phyloP scores from a whole-genome alignment of 2,797 vertebrate genomes.

The Oceanodroma leucorhoa region DNA sequence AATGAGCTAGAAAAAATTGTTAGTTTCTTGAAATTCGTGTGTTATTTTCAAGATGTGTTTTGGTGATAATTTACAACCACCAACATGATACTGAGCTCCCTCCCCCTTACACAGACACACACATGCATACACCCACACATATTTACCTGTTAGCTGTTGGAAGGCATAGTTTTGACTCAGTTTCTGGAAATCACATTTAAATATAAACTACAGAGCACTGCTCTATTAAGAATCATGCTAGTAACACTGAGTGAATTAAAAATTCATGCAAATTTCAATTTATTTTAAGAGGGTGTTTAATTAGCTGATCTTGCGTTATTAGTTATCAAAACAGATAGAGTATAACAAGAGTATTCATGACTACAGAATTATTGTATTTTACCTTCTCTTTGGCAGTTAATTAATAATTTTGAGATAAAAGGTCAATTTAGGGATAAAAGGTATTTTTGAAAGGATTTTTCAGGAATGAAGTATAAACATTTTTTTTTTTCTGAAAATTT shows the following conservation, averaged over 20 bases:
- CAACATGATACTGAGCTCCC: neutral
- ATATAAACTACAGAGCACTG: neutral
- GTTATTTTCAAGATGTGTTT: neutral
- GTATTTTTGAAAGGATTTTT: neutral
- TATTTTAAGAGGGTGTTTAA: neutral
- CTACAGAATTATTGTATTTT: neutral
- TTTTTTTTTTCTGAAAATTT: neutral
- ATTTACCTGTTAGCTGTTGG: neutral
- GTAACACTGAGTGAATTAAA: neutral
- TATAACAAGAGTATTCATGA: neutral
- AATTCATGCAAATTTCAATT: neutral
- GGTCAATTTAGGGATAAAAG: neutral
- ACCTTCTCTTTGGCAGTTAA: neutral
- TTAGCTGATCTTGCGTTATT: neutral
- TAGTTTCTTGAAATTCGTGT: neutral
- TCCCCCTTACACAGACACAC: neutral
- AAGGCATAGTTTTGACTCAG: neutral
- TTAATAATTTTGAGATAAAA: neutral
- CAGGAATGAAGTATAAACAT: neutral
- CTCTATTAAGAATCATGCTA: neutral
- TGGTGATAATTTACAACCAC: neutral
- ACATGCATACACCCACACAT: accelerated
- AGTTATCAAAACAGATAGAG: neutral
- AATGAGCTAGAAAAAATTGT: neutral
- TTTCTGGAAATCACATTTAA: neutral